Percentiles rank a stretch among this genome's conserved stretches.
Evolutionary conservation across 2,113 vertebrate species (phyloP).

Genomic region (Heterotis niloticus): DNA sequence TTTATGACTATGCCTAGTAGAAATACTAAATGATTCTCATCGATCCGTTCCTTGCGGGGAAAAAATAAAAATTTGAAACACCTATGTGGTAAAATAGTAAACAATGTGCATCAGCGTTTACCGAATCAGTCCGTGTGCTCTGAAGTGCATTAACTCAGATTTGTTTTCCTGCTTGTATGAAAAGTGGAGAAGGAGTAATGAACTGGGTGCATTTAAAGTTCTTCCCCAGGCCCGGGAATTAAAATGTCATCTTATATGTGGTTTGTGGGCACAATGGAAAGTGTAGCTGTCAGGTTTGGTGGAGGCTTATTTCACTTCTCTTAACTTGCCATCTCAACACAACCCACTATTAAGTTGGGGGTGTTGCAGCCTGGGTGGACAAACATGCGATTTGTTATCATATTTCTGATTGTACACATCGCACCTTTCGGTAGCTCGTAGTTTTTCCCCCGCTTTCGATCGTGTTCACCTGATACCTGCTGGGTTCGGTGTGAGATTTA

Average conservation of each 20-base stretch:
- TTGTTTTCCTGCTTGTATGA: not conserved
- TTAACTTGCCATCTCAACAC: constrained; percentile 13
- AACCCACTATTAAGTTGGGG: not conserved
- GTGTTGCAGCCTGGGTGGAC: not conserved
- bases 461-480: not conserved
- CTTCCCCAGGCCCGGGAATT: constrained; percentile 30
- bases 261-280: constrained; percentile 39
- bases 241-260: constrained; percentile 43
- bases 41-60: not conserved
- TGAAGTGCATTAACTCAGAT: not conserved
- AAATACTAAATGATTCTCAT: constrained; percentile 16
- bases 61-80: constrained; percentile 7
- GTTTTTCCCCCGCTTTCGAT: not conserved
- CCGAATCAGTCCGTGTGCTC: not conserved
- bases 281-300: constrained; percentile 35
- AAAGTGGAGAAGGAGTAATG: not conserved
- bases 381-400: not conserved
- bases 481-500: no score
- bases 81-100: not conserved
- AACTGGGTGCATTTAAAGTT: constrained; percentile 8
- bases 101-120: not conserved
- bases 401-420: not conserved
- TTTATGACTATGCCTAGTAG: constrained; percentile 5
- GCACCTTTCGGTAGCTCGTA: not conserved
- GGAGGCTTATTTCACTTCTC: constrained; percentile 22